phyloP scores from a whole-genome alignment of 2,797 vertebrate species.

The Naso thynnoides region DNA sequence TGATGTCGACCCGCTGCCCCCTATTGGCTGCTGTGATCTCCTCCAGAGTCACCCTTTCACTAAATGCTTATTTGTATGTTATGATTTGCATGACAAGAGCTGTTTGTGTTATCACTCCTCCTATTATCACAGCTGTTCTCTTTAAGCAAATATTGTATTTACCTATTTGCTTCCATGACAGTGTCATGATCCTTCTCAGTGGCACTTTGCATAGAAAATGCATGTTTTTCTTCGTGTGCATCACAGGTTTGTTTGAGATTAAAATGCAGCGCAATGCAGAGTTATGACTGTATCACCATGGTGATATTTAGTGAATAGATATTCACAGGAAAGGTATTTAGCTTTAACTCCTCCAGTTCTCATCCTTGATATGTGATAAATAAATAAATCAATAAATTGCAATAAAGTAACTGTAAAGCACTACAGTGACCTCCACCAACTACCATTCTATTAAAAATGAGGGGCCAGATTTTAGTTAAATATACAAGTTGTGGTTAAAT shows the following conservation, averaged over 20 bases:
- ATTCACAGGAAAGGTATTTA: background rate
- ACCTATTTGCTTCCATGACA: slow-evolving; percentile 43
- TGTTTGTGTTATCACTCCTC: slow-evolving; percentile 24
- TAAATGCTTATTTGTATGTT: slow-evolving; percentile 31
- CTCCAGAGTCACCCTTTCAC: background rate
- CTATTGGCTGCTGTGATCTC: slow-evolving; percentile 51
- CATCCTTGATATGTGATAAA: background rate
- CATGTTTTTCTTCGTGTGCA: background rate
- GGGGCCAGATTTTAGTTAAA: background rate
- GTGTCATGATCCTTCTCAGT: background rate
- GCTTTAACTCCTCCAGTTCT: background rate
- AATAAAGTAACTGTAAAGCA: background rate
- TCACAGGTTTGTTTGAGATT: background rate
- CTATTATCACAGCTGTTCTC: slow-evolving; percentile 39
- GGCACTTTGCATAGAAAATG: background rate
- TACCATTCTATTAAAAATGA: background rate
- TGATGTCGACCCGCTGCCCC: slow-evolving; percentile 53
- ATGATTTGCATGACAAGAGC: slow-evolving; percentile 30
- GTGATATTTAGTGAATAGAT: background rate
- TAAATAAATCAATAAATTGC: background rate
- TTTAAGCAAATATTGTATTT: slow-evolving; percentile 61
- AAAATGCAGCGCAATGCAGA: background rate
- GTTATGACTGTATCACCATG: background rate
- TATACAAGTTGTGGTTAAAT: background rate
- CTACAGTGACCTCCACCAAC: background rate